phyloP scores from a whole-genome alignment of 2,797 vertebrate genomes.

The Danio kyathit region DNA sequence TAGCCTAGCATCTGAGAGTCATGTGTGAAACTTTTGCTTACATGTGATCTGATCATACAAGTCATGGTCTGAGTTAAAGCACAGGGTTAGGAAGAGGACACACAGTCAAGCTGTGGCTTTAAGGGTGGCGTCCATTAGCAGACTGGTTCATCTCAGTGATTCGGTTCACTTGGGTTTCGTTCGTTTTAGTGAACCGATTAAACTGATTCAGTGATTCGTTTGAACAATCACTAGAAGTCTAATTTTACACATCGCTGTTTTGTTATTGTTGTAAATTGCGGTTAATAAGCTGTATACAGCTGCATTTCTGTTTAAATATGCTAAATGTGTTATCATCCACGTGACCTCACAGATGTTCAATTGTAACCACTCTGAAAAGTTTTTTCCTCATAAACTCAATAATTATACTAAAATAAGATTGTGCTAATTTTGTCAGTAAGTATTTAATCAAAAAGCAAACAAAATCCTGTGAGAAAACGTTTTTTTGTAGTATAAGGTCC shows the following conservation, averaged over 20 bases:
- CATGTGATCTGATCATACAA: slow-evolving; percentile 32
- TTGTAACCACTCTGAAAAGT: not conserved
- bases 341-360: not conserved
- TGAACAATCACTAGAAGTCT: not conserved
- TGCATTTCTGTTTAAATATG: not conserved
- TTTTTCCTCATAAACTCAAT: not conserved
- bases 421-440: too few species aligned
- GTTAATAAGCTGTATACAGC: not conserved
- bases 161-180: not conserved
- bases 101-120: slow-evolving; percentile 56
- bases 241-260: not conserved
- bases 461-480: too few species aligned
- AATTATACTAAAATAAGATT: too few species aligned
- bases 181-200: not conserved
- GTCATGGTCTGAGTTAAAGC: slow-evolving; percentile 32
- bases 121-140: slow-evolving; percentile 47
- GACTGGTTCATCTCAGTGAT: not conserved
- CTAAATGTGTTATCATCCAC: not conserved
- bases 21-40: slow-evolving; percentile 4
- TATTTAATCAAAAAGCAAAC: too few species aligned
- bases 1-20: slow-evolving; percentile 4
- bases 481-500: too few species aligned
- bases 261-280: not conserved
- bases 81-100: slow-evolving; percentile 42
- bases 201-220: not conserved